Conservation (phyloP, 2,113 vertebrate genomes). For the Machaerirhynchus nigripectus region DNA sequence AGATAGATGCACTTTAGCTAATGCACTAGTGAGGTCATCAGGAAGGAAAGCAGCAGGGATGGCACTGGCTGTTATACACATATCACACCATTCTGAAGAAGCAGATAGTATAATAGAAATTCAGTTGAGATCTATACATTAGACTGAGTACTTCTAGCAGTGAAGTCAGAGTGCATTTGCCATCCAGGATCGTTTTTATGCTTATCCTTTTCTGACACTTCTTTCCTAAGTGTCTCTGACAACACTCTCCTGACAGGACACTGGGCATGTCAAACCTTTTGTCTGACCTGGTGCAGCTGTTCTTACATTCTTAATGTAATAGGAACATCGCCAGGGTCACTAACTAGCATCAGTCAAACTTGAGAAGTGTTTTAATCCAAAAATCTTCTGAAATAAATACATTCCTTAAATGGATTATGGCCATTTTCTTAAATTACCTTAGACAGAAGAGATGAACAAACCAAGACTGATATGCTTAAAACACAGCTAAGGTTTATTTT, state of each 20-base stretch:
- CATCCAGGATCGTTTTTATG: not conserved
- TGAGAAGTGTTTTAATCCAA: not conserved
- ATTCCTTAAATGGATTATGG: not conserved
- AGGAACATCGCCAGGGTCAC: not conserved
- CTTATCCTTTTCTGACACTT: not conserved
- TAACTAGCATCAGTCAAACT: not conserved
- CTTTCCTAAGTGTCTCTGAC: not conserved
- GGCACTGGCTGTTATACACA: not conserved
- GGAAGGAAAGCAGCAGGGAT: not conserved
- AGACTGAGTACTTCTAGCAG: not conserved
- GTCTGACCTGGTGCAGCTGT: not conserved
- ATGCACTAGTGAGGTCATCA: constrained; percentile 34
- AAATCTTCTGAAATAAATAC: not conserved
- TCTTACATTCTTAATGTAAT: not conserved
- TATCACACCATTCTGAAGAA: not conserved
- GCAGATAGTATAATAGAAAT: not conserved
- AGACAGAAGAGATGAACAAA: not conserved
- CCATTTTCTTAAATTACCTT: not conserved
- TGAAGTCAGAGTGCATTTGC: not conserved
- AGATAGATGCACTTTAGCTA: constrained; percentile 27
- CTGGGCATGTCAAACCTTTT: not conserved
- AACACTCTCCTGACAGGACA: not conserved
- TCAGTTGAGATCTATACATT: not conserved
- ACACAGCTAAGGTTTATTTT: not conserved
- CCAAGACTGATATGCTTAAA: not conserved